Base-by-base conservation (phyloP, 2,888 invertebrate species). In the Drosophila birchii region DNA sequence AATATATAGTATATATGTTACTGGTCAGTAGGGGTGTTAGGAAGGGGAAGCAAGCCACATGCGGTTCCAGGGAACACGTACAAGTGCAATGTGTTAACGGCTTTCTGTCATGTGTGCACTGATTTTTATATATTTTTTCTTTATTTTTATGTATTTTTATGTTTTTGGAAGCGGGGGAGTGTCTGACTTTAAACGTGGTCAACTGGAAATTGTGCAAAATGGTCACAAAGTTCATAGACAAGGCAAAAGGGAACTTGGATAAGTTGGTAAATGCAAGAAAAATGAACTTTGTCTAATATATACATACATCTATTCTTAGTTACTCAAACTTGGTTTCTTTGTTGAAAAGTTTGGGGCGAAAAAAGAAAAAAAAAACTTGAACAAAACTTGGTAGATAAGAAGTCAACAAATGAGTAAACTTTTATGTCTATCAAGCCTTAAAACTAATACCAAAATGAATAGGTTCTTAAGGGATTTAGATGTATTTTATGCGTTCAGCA, bases 41-140 rank as follows among this genome's bases (percentile, higher is more conserved):
- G 29, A 8, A 29, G 8, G 38, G 5, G n/a, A 36, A 20, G 23
- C n/a, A 23, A 23, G 36, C 51, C 74, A 71, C 73, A 73, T 73
- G 62, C 38, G 62, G 55, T 62, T 71, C 49, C 73, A 62, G 36
- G 44, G 73, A 71, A 71, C 73, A 71, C 73, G 74, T 55, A 71
- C 71, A 71, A 71, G 71, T 71, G 71, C 61, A 49, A 54, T 54
- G 60, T 70, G 53, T 58, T 70, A 69, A 70, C 69, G 72, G 68
- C 49, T 69, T 51, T 43, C 32, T 41, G 58, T 38, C 68, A 68
- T 57, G 68, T 57, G 68, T 68, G 68, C 51, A 43, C 57, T 60
- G 70, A 71, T 70, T 71, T 53, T 53, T 36, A 18, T n/a, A 45
- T 45, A 45, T 45, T 45, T 45, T 44, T 26, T 26, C 9, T 18